Percentiles rank a stretch among this genome's conserved stretches.
These are phyloP conservation scores for Nicator chloris DNA, from an alignment of 2,113 vertebrate species.

Conservation along the genomic window DNA sequence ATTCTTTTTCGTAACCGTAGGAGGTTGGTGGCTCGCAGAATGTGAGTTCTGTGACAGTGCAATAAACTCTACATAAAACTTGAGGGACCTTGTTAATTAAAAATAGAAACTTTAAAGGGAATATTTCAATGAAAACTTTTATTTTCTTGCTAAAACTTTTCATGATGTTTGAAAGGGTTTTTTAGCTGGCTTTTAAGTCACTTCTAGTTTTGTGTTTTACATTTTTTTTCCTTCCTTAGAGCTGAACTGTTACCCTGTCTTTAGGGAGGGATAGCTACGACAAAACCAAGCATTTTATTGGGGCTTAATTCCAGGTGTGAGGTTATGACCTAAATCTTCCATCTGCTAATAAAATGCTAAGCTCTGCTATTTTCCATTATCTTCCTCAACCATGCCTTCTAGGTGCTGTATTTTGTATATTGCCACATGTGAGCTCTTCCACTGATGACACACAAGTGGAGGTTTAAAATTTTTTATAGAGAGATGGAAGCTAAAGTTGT, in stretches of 20 bases:
- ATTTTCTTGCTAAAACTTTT: not conserved
- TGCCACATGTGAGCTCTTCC: not conserved
- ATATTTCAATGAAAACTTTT: not conserved
- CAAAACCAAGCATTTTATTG: not conserved
- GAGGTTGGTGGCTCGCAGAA: not conserved
- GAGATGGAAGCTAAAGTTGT: not conserved
- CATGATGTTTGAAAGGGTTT: accelerated
- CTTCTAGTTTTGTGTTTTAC: not conserved
- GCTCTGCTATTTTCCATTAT: not conserved
- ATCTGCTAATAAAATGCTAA: not conserved
- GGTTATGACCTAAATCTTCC: not conserved
- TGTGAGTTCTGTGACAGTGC: not conserved
- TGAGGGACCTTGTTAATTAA: not conserved
- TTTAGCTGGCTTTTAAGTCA: not conserved
- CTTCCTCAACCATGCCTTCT: not conserved
- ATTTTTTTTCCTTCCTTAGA: not conserved
- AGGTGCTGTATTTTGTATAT: not conserved
- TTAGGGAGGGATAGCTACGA: not conserved
- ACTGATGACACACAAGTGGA: not conserved
- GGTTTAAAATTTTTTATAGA: not conserved
- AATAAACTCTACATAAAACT: not conserved
- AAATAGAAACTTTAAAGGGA: not conserved
- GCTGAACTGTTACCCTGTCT: not conserved
- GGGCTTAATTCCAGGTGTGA: not conserved
- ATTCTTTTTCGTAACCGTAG: not conserved